A percentile compares a stretch with the other conserved stretches of the same genome.
These are phyloP conservation scores for Chroicocephalus ridibundus DNA, from an alignment of 2,113 vertebrate species.

Conservation along the genomic window DNA sequence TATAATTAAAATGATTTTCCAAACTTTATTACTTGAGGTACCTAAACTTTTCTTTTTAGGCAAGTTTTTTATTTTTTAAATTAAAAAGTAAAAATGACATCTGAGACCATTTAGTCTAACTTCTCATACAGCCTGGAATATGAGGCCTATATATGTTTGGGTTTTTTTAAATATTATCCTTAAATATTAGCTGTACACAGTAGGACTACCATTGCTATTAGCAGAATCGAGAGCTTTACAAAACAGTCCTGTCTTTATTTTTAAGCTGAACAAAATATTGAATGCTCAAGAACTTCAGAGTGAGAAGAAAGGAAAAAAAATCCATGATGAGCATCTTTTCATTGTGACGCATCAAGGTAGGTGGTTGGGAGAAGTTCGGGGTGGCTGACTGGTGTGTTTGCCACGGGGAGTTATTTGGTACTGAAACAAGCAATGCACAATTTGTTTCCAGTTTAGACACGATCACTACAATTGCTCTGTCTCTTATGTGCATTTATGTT, in stretches of 20 bases:
- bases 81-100: neutral
- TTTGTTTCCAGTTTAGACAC: neutral
- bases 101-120: neutral
- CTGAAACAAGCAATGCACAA: neutral
- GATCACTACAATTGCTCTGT: neutral
- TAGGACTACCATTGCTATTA: neutral
- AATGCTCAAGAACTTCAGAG: constrained; percentile 91
- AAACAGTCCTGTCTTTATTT: constrained; percentile 12
- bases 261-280: constrained; percentile 90
- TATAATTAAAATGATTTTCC: neutral
- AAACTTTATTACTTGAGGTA: neutral
- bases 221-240: neutral
- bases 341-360: constrained; percentile 97
- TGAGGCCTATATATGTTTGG: neutral
- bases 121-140: neutral
- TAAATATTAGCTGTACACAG: neutral
- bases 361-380: neutral
- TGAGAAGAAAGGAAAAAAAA: constrained; percentile 89
- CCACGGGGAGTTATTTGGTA: neutral
- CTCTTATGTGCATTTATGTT: neutral
- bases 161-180: neutral
- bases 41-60: neutral
- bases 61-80: neutral
- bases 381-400: neutral
- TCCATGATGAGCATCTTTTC: constrained; percentile 97